Base-by-base conservation (phyloP, 2,888 invertebrate species). In the Junonia oenone region DNA sequence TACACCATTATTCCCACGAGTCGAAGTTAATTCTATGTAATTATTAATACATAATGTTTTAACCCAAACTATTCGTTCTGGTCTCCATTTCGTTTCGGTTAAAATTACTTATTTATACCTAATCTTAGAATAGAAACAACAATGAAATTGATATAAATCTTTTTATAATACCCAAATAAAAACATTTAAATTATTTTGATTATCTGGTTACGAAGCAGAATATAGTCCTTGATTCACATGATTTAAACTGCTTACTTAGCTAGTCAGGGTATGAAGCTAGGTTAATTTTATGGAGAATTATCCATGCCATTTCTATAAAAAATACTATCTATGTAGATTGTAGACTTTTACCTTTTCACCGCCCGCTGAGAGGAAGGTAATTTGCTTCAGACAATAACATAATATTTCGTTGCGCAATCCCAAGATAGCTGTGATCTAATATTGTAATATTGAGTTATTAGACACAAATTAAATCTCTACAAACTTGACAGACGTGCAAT, bases 371-470 rank as follows among this genome's bases (percentile, higher is more conserved):
- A n/a, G 40, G 31, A 47, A 53, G 38, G 38, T 47, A 52, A 53
- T 53, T 53, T 53, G 8, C 47, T 47, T 38, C 31, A 53, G 19
- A 47, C 19, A 52, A 52, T 46, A 52, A 52, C 31, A 53, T 40
- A 47, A 53, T 40, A 15, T 11, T 26, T 52, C 45, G 37, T 53
- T 53, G 38, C 46, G 53, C 40, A 46, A 53, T 29, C 17, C 14
- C 8, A 6, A 26, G n/a, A 43, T 13, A 22, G 26, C 6, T 26
- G 26, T 22, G 15, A 43, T 22, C 43, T 22, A 26, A 19, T 13
- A n/a, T n/a, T n/a, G n/a, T n/a, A n/a, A n/a, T 19, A 37, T 37
- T 38, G 6, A 15, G 3, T 15, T 9, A 6, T 1, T 13, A 38
- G 9, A 38, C 14, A 15, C 2, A 37, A 14, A 8, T 9, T 15